phyloP scores from a whole-genome alignment of 1,140 invertebrate species.

The Tenebrio molitor region DNA sequence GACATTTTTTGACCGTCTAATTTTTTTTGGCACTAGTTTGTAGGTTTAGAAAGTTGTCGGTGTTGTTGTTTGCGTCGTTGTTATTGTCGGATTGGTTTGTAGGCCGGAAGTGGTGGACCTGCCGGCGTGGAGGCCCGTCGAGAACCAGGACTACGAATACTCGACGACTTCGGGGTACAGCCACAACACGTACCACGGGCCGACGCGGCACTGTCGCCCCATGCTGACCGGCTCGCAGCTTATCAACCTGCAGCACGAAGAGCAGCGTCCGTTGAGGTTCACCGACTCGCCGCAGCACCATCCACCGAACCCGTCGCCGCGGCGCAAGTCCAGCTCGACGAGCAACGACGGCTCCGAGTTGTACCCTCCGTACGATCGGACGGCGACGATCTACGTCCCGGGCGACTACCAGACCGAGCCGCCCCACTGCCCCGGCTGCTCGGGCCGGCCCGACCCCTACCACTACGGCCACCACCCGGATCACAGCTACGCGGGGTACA shows the following conservation, averaged over 20 bases:
- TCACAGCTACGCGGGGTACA: conserved; percentile 63
- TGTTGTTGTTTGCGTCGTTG: neutral
- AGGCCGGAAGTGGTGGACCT: conserved; percentile 61
- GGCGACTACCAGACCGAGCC: conserved; percentile 66
- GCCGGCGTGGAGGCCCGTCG: conserved; percentile 61
- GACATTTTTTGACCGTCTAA: too few species aligned
- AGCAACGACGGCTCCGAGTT: conserved; percentile 74
- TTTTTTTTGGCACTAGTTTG: too few species aligned
- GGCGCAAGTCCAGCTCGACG: conserved; percentile 77
- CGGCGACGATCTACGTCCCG: conserved; percentile 71
- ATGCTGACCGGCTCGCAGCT: conserved; percentile 69
- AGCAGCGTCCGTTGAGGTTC: conserved; percentile 78
- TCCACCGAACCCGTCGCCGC: conserved; percentile 77
- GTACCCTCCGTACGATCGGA: conserved; percentile 67
- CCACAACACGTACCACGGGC: conserved; percentile 94
- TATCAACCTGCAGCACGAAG: conserved; percentile 68
- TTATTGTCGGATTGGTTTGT: conserved; percentile 39
- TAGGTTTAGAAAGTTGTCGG: neutral
- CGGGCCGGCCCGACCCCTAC: conserved; percentile 47
- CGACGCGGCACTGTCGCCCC: conserved; percentile 81
- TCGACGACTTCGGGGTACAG: conserved; percentile 74
- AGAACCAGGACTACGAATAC: conserved; percentile 70
- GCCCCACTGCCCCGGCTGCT: conserved; percentile 50
- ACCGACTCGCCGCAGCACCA: conserved; percentile 84
- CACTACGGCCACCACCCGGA: conserved; percentile 58